Base-by-base conservation (phyloP, 2,888 invertebrate genomes). In the Andrena chrysosceles region DNA sequence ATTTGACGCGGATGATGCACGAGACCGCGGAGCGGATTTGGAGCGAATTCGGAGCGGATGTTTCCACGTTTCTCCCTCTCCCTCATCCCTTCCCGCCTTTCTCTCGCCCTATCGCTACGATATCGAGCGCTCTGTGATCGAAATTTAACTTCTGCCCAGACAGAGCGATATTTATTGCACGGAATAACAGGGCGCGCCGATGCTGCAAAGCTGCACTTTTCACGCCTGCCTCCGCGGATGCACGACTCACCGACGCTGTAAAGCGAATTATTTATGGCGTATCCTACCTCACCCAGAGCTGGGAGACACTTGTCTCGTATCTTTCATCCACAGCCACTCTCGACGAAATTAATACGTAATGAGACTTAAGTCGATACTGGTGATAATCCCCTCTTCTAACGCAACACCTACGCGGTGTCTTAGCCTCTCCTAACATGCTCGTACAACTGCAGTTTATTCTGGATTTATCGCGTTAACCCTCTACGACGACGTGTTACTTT, bases 231-330 rank as follows among this genome's bases (percentile, higher is more conserved):
- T 26, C 59, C 62, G 70, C 59, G 63, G 80, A 84, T 81, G 76
- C 81, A 84, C 81, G 84, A 84, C 54, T 84, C 81, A 77, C 81
- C 70, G 62, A 35, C 70, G 63, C 60, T 33, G 63, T 33, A 85
- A 81, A 81, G 74, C 60, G 71, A 68, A 77, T 85, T 85, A 85
- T 85, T 85, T 81, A 85, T 77, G 71, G 71, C 48, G 64, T 16
- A 8, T 56, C 23, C 23, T 10, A 13, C 10, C 16, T 42, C 42
- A 16, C 42, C 16, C 42, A 5, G 16, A 0, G 16, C 42, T 42
- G 42, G 16, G 42, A 16, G 42, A 42, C 42, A 42, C 42, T 42
- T 42, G 42, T 26, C 23, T 56, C 56, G 54, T 54, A 54, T 56
- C 56, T 56, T 23, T 10, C 56, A 23, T 23, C 16, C 42, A 42